phyloP scores from a whole-genome alignment of 2,888 invertebrate genomes.

The Bugulina stolonifera region DNA sequence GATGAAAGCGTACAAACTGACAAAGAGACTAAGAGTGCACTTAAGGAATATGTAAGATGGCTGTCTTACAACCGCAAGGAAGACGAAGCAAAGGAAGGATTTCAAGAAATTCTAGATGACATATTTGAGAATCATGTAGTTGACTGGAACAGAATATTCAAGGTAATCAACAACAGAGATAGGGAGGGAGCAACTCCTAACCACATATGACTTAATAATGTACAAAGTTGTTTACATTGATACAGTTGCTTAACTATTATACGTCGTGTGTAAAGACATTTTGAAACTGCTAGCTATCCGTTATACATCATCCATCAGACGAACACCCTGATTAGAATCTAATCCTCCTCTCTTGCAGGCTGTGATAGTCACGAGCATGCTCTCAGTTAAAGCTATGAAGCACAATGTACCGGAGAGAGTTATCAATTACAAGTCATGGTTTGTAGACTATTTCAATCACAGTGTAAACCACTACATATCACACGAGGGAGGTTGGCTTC shows the following conservation, averaged over 20 bases:
- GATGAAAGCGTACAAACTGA: neutral
- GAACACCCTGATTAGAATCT: no score
- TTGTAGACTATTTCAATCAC: neutral
- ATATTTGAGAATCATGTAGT: conserved; percentile 21
- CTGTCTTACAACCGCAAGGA: neutral
- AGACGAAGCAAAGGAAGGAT: neutral
- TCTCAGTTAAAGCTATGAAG: conserved; percentile 11
- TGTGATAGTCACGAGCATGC: neutral
- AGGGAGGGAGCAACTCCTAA: no score
- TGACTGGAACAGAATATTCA: conserved; percentile 3
- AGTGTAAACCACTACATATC: conserved; percentile 2
- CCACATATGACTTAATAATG: no score
- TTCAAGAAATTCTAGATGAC: conserved; percentile 12
- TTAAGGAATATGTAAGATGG: conserved; percentile 12
- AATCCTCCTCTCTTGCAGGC: neutral
- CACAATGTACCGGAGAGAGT: neutral
- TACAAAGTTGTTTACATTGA: no score
- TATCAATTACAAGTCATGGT: conserved; percentile 8
- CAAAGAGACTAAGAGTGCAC: neutral
- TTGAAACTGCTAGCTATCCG: no score
- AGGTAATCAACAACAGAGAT: no score
- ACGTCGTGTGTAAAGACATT: no score
- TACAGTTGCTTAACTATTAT: no score
- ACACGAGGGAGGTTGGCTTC: conserved; percentile 20
- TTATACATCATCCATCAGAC: no score